Evolutionary conservation across 2,797 vertebrate species (phyloP), one percentile per base, ranked within the genome.

Genomic region (Percopsis omiscomaycus): DNA sequence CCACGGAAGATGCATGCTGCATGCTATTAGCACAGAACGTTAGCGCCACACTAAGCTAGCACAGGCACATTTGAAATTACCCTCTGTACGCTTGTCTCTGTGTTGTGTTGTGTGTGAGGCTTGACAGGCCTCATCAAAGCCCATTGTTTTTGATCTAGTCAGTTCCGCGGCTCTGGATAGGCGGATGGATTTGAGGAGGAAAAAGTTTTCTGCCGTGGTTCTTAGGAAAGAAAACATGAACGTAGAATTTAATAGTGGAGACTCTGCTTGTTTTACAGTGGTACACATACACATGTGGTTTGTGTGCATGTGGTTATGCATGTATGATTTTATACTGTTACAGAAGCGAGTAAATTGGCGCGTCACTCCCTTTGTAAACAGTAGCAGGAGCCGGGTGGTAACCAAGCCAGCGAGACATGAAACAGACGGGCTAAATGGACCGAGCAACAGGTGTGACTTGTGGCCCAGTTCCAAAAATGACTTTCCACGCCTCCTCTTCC

Each of bases 31-130:
- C 82, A 69, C 79, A 77, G 85, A 87, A 77, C 71, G 30, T 27
- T 16, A 58, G 59, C 47, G 30, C 84, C 79, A 82, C 73, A 69
- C 81, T 83, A 84, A 83, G 80, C 88, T 84, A 90, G 82, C 84
- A 84, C 79, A 82, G 79, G 79, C 84, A 74, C 72, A 83, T 80
- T 82, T 62, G 80, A 83, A 89, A 86, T 86, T 74, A 88, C 77
- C 75, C 72, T 56, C 2, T 5, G 59, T 13, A 12, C 30, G 16
- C 46, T 47, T 29, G n/a, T 27, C 54, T 58, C 15, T 52, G 42
- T 10, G 32, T 63, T 48, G 47, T 58, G 49, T 22, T 37, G 12
- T 58, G 37, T 55, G 22, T 14, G 16, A 58, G 45, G 49, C 42
- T 14, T 44, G 6, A 44, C 51, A 73, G 47, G 29, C 77, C 57